Evolutionary conservation across 2,113 vertebrate species (phyloP).

Genomic region (Brevimyrus niger): DNA sequence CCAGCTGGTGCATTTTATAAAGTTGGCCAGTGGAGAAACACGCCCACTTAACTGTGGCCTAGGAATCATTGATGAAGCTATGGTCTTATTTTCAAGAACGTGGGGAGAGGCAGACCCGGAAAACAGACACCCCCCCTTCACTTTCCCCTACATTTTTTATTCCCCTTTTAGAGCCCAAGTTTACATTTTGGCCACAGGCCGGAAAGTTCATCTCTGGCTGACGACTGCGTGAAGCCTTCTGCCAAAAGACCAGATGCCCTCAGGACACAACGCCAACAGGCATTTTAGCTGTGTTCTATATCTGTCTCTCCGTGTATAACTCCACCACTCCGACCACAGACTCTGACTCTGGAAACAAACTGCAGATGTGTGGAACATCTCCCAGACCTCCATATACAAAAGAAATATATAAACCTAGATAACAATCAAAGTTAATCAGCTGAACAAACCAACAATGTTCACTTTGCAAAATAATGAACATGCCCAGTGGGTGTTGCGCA

Average conservation of each 20-base stretch:
- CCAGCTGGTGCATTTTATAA: background rate
- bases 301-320: background rate
- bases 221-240: background rate
- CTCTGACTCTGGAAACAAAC: background rate
- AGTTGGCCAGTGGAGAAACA: background rate
- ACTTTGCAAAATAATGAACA: background rate
- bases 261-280: background rate
- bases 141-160: background rate
- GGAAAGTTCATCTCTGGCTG: background rate
- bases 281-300: background rate
- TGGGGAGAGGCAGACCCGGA: background rate
- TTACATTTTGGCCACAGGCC: background rate
- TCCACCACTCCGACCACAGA: background rate
- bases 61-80: background rate
- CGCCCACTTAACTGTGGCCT: background rate
- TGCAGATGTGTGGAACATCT: background rate
- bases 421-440: background rate
- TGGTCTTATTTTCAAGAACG: background rate
- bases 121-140: background rate
- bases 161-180: background rate
- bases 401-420: background rate
- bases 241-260: background rate
- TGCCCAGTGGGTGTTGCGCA: background rate
- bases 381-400: background rate
- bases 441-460: background rate